Evolutionary conservation across 2,113 vertebrate genomes (phyloP).

Genomic region (Gasterosteus aculeatus): DNA sequence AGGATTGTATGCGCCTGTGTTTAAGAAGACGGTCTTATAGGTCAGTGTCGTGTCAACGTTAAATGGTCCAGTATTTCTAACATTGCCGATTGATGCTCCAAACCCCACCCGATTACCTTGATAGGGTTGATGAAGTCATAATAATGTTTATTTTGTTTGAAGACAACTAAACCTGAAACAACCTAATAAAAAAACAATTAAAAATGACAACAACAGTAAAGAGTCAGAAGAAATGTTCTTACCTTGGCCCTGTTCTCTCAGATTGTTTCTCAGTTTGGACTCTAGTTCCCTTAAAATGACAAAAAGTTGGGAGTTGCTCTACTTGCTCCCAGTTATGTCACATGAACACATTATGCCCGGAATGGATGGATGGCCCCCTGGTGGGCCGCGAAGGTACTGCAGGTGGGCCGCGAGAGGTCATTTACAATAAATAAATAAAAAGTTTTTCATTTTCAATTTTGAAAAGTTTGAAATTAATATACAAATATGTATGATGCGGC

Average conservation of each 20-base stretch:
- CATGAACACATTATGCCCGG: no score
- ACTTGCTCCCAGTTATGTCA: no score
- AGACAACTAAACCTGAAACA: no score
- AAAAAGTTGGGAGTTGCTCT: neutral
- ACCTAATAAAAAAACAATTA: neutral
- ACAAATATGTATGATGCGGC: no score
- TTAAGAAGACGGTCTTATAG: conserved; percentile 32
- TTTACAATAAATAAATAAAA: no score
- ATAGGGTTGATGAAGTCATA: neutral
- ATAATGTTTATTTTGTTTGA: no score
- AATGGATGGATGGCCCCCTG: no score
- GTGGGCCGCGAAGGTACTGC: no score
- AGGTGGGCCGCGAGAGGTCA: no score
- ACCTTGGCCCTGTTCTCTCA: conserved; percentile 10
- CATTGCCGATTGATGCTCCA: conserved; percentile 12
- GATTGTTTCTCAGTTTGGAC: conserved; percentile 8
- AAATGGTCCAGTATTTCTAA: conserved; percentile 18
- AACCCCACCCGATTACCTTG: conserved; percentile 27
- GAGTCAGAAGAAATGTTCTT: neutral
- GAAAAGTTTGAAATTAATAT: no score
- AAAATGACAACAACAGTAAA: neutral
- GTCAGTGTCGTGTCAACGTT: conserved; percentile 25
- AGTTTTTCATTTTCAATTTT: no score
- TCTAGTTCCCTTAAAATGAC: conserved; percentile 22
- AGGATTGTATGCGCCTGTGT: conserved; percentile 49